phyloP scores from a whole-genome alignment of 2,888 invertebrate species.

The Allacma fusca region DNA sequence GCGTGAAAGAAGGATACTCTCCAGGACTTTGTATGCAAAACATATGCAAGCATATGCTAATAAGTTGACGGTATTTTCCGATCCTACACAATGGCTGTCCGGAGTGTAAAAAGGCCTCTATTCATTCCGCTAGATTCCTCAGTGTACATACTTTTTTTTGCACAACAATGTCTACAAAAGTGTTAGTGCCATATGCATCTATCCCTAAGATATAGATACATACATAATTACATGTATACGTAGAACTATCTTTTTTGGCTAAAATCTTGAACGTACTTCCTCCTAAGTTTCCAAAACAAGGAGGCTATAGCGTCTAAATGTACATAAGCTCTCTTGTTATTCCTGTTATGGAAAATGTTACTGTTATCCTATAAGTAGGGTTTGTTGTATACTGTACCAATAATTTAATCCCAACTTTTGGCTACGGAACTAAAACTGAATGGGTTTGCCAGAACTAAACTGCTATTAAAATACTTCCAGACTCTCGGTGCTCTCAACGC shows the following conservation, averaged over 20 bases:
- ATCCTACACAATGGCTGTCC: constrained; percentile 3
- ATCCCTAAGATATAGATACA: not conserved
- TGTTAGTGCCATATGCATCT: not conserved
- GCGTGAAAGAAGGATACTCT: too few species aligned
- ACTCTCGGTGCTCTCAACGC: not conserved
- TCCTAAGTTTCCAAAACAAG: too few species aligned
- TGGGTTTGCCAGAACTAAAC: not conserved
- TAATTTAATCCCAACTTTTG: constrained; percentile 4
- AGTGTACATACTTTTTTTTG: not conserved
- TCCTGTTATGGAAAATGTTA: too few species aligned
- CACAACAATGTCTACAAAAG: not conserved
- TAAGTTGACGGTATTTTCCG: not conserved
- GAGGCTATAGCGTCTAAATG: too few species aligned
- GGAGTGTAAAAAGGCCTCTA: not conserved
- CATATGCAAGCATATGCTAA: not conserved
- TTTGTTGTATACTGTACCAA: not conserved
- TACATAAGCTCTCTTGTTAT: too few species aligned
- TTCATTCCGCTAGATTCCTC: not conserved
- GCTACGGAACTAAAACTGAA: not conserved
- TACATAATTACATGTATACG: too few species aligned
- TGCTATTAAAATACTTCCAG: constrained; percentile 8
- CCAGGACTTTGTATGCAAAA: too few species aligned
- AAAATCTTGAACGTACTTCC: too few species aligned
- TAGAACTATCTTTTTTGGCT: too few species aligned
- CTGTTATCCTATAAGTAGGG: too few species aligned